Percentiles rank a stretch among this genome's conserved stretches.
Conservation (phyloP, 2,113 vertebrate species). For the Anas platyrhynchos region DNA sequence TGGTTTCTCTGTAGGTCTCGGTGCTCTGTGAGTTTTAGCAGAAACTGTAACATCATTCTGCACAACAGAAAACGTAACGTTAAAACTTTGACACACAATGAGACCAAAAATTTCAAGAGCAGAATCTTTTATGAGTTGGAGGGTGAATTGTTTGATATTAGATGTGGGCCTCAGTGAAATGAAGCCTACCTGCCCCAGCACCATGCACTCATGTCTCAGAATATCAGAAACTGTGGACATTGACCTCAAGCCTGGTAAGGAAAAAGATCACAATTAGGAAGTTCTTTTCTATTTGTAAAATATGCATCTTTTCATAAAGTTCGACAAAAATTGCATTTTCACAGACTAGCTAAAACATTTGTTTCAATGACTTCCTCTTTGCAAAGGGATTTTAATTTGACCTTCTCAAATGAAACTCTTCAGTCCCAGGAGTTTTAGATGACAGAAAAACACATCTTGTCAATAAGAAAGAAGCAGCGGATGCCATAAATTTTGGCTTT, state of each 20-base stretch:
- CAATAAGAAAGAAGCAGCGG: not conserved
- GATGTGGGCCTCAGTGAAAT: not conserved
- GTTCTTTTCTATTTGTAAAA: not conserved
- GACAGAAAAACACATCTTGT: not conserved
- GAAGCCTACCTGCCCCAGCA: not conserved
- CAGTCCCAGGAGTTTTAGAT: not conserved
- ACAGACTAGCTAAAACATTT: not conserved
- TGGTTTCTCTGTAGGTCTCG: not conserved
- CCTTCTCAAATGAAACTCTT: not conserved
- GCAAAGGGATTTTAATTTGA: slow-evolving; percentile 16
- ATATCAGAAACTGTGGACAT: not conserved
- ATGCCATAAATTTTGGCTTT: slow-evolving; percentile 2
- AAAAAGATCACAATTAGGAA: not conserved
- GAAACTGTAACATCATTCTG: not conserved
- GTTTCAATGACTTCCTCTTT: not conserved
- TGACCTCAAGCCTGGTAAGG: not conserved
- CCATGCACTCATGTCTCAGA: not conserved
- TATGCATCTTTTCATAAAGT: not conserved
- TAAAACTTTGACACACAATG: not conserved
- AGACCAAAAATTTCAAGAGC: not conserved
- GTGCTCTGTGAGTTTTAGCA: not conserved
- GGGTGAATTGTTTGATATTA: not conserved
- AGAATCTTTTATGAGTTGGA: not conserved
- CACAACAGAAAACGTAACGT: not conserved
- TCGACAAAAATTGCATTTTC: not conserved